These are phyloP conservation scores for Rhabdornis inornatus DNA, from an alignment of 2,113 vertebrate genomes.

Conservation along the genomic window DNA sequence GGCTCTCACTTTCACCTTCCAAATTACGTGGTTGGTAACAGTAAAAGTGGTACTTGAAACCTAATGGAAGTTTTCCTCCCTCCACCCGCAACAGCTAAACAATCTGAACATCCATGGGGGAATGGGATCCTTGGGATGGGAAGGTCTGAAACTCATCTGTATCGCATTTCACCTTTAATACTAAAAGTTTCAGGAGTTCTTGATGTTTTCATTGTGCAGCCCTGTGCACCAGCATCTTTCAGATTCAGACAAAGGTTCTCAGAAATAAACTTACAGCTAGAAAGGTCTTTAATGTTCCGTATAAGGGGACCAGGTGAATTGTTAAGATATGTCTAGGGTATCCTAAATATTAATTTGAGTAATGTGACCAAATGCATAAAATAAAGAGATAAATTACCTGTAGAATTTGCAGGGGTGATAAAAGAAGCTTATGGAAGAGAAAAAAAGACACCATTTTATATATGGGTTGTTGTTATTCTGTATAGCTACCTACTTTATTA, in stretches of 20 bases:
- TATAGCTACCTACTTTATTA: background rate
- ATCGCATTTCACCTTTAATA: background rate
- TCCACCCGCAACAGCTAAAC: background rate
- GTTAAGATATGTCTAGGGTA: background rate
- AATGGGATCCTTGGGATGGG: background rate
- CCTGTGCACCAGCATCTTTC: background rate
- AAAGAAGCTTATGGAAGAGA: background rate
- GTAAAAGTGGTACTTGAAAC: background rate
- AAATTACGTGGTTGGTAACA: background rate
- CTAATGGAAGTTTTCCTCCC: background rate
- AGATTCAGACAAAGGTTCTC: background rate
- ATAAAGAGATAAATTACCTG: background rate
- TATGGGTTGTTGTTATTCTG: background rate
- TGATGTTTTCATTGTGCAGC: background rate
- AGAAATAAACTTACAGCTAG: background rate
- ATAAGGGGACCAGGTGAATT: background rate
- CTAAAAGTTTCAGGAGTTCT: background rate
- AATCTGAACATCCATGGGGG: background rate
- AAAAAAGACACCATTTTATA: background rate
- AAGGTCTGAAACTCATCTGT: background rate
- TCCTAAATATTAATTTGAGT: background rate
- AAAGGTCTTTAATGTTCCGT: background rate
- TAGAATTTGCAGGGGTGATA: background rate
- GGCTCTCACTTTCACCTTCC: background rate
- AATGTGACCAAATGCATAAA: background rate